Evolutionary conservation across 2,888 invertebrate genomes (phyloP).

Genomic region (Matsumyia berberina): DNA sequence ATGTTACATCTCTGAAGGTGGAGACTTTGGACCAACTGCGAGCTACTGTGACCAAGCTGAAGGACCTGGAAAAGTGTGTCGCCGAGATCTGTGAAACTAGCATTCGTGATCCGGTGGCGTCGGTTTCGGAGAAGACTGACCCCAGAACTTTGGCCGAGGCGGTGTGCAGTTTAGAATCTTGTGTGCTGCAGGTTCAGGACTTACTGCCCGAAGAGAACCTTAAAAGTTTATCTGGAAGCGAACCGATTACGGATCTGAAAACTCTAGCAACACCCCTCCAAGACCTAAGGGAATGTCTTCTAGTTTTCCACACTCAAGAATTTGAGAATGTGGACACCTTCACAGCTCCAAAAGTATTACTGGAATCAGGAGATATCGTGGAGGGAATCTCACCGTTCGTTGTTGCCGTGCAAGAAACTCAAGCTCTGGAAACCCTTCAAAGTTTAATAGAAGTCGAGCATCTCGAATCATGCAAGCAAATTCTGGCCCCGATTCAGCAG

Average conservation of each 20-base stretch:
- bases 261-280: conserved; percentile 80
- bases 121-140: conserved; percentile 81
- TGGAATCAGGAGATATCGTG: conserved; percentile 76
- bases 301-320: conserved; percentile 78
- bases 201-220: conserved; percentile 77
- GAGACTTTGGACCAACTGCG: conserved; percentile 79
- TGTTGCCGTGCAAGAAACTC: conserved; percentile 78
- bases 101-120: conserved; percentile 80
- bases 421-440: conserved; percentile 79
- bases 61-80: conserved; percentile 83
- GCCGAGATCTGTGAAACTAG: conserved; percentile 82
- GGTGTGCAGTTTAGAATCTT: conserved; percentile 80
- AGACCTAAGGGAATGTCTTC: conserved; percentile 79
- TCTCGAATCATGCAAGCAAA: conserved; percentile 80
- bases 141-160: conserved; percentile 82
- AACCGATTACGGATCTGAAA: conserved; percentile 42
- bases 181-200: conserved; percentile 81
- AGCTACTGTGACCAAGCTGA: conserved; percentile 82
- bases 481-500: conserved; percentile 82
- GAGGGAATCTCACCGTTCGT: conserved; percentile 78
- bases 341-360: conserved; percentile 70
- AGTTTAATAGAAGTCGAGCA: conserved; percentile 78
- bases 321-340: conserved; percentile 78
- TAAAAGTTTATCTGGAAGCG: conserved; percentile 61
- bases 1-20: conserved; percentile 77